Evolutionary conservation across 2,113 vertebrate species (phyloP), one percentile per base, ranked within the genome.

Genomic region (Oryzias javanicus): DNA sequence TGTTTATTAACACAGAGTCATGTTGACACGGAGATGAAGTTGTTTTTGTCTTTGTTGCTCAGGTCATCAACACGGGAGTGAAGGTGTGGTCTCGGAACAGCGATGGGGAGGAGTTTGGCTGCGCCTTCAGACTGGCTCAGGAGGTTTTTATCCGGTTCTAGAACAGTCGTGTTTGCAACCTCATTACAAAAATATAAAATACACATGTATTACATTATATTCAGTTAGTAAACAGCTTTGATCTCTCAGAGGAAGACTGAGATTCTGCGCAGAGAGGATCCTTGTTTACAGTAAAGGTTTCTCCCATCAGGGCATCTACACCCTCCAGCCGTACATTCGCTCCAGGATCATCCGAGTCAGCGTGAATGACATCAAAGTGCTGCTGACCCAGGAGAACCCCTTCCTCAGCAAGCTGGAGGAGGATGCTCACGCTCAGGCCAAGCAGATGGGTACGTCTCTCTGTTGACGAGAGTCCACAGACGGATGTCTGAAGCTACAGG

Each of bases 61-160:
- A 98, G 97, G 96, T 99, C 49, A 97, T 99, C 74, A 98, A 99
- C 86, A 98, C 96, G 0, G 97, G 97, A 8, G 94, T 99, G 76
- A 98, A 97, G 89, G 95, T 98, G 62, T 95, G 94, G 94, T 98
- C 93, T 80, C 93, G 96, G 35, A 99, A 96, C 86, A 97, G 92
- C 35, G 94, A 97, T 1, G 95, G 96, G 0, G 95, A 98, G 56
- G 92, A 97, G 71, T 98, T 97, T 64, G 96, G 94, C 27, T 99
- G 96, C 80, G 94, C 97, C 0, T 98, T 98, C 89, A 93, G 97
- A 77, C 80, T 99, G 79, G 94, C 96, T 7, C 97, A 99, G 85
- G 97, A 99, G 96, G 97, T 98, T 91, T 90, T 10, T 6, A 4
- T 27, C 5, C n/a, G 12, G 35, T 35, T 35, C 35, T 12, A 35